Conservation (phyloP, 2,113 vertebrate genomes). For the Nothocercus julius region DNA sequence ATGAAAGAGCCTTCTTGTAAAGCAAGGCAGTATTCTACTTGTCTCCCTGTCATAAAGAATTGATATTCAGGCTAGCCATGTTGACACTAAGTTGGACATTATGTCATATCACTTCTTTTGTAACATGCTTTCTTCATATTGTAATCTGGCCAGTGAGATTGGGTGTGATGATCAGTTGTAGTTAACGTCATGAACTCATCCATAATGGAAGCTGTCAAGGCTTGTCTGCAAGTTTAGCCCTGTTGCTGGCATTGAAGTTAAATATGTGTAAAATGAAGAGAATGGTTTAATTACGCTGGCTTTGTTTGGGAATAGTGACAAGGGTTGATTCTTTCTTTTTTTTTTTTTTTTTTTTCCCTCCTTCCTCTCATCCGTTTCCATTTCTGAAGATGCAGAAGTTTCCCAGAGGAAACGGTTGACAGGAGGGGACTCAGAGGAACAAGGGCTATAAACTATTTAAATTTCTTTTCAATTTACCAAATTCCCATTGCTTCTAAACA, state of each 20-base stretch:
- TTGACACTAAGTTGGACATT: not conserved
- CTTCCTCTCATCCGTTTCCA: not conserved
- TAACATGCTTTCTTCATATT: not conserved
- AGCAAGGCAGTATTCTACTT: not conserved
- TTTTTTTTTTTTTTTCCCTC: not conserved
- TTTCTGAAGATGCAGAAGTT: not conserved
- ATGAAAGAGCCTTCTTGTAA: not conserved
- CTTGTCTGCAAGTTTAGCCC: not conserved
- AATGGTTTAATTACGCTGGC: not conserved
- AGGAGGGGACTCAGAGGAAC: not conserved
- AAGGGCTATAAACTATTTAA: not conserved
- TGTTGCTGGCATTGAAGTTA: not conserved
- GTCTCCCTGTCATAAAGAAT: fast-evolving
- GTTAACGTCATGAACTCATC: not conserved
- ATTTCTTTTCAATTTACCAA: not conserved
- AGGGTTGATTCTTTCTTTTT: not conserved
- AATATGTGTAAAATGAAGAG: not conserved
- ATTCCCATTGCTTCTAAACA: not conserved
- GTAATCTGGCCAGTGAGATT: not conserved
- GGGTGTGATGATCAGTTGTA: not conserved
- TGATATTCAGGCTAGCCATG: not conserved
- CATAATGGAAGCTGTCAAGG: fast-evolving
- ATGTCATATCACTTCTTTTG: not conserved
- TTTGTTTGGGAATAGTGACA: not conserved
- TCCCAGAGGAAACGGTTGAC: not conserved